Percentiles rank a stretch among this genome's conserved stretches.
Evolutionary conservation across 2,113 vertebrate genomes (phyloP).

Genomic region (Nothobranchius kuhntae): DNA sequence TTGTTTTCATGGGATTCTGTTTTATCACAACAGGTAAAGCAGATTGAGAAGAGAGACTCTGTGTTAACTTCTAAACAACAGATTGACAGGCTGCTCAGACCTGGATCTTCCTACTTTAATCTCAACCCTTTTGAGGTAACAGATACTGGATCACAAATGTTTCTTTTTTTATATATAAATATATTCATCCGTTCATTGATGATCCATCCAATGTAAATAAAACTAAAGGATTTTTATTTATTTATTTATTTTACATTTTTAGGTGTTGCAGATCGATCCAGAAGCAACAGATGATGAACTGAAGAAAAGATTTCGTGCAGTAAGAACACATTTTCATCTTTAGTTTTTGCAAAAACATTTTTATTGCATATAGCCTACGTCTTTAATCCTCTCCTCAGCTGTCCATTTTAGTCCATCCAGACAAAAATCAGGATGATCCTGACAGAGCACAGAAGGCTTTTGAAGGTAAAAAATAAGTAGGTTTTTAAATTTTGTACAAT

Average conservation of each 20-base stretch:
- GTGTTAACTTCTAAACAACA: conserved; percentile 97
- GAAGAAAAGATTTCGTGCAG: conserved; percentile 97
- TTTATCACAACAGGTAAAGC: conserved; percentile 87
- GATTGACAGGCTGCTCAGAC: conserved; percentile 93
- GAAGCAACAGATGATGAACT: conserved; percentile 96
- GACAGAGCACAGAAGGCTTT: conserved; percentile 96
- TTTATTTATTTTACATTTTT: neutral
- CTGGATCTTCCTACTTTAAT: conserved; percentile 96
- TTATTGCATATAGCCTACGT: neutral
- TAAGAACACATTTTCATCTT: conserved; percentile 51
- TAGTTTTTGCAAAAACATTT: neutral
- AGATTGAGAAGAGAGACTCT: conserved; percentile 97
- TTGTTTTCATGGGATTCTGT: neutral
- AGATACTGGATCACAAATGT: too few relatives aligned
- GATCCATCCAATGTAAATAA: too few relatives aligned
- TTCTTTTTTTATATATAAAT: too few relatives aligned
- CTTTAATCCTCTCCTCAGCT: conserved; percentile 74
- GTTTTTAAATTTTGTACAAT: too few relatives aligned
- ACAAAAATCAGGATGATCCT: conserved; percentile 96
- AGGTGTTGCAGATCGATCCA: conserved; percentile 95
- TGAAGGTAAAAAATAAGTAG: conserved; percentile 83
- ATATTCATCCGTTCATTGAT: too few relatives aligned
- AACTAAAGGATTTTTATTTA: too few relatives aligned
- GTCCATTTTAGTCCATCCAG: conserved; percentile 97
- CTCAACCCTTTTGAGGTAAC: conserved; percentile 95